Evolutionary conservation across 2,113 vertebrate genomes (phyloP).

Genomic region (Sclerurus mexicanus): DNA sequence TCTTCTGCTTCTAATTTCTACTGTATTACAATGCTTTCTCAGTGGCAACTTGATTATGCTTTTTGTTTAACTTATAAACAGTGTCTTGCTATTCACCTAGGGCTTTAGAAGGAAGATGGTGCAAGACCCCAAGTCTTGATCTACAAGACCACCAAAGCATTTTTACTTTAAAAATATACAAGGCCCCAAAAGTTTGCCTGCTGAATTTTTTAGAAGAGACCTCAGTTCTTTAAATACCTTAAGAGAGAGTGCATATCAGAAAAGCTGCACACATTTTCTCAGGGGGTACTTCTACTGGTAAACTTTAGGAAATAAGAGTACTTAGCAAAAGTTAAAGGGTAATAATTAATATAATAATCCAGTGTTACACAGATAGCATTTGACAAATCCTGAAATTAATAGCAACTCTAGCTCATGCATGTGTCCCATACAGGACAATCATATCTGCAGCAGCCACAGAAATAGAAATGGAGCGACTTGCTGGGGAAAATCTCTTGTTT

Average conservation of each 20-base stretch:
- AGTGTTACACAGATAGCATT: neutral
- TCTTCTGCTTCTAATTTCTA: neutral
- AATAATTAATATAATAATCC: neutral
- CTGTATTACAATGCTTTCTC: neutral
- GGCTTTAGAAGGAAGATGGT: neutral
- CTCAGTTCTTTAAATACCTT: neutral
- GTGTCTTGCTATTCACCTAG: neutral
- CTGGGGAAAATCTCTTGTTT: neutral
- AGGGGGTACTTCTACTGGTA: neutral
- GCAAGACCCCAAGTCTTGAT: neutral
- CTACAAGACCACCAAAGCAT: neutral
- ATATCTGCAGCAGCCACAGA: neutral
- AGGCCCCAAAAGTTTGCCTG: neutral
- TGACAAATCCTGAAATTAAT: neutral
- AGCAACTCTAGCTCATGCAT: neutral
- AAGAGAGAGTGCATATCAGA: neutral
- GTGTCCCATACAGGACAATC: neutral
- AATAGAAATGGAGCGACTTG: neutral
- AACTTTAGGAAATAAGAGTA: neutral
- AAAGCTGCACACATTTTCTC: neutral
- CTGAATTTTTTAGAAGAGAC: neutral
- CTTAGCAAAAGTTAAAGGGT: neutral
- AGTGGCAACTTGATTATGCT: neutral
- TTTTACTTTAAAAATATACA: neutral
- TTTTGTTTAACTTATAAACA: neutral